phyloP scores from a whole-genome alignment of 2,797 vertebrate species.

The Argyrosomus regius region DNA sequence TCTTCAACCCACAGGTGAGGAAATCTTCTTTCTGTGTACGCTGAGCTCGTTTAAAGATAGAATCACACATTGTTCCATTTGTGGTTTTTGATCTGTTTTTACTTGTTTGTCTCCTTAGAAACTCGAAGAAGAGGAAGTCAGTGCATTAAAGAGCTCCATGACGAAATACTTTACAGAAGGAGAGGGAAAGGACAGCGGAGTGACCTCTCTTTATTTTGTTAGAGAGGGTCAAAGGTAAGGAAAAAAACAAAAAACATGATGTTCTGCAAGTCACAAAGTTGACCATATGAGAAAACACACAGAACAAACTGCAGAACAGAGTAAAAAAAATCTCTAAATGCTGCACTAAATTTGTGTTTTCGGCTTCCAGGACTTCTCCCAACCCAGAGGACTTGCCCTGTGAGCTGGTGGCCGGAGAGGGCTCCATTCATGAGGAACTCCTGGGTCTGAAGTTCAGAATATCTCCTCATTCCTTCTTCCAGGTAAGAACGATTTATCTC shows the following conservation, averaged over 20 bases:
- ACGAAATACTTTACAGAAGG: conserved; percentile 89
- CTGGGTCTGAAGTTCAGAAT: conserved; percentile 95
- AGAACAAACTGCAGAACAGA: background rate
- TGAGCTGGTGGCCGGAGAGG: conserved; percentile 92
- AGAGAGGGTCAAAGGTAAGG: conserved; percentile 94
- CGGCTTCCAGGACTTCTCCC: conserved; percentile 89
- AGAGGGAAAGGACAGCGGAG: conserved; percentile 88
- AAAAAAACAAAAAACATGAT: background rate
- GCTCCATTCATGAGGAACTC: conserved; percentile 93
- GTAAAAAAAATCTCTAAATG: background rate
- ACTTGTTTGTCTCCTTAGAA: conserved; percentile 83
- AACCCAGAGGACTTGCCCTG: conserved; percentile 92
- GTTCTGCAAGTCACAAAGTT: background rate
- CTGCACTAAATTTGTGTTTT: background rate
- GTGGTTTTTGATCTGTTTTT: background rate
- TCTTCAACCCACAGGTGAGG: conserved; percentile 96
- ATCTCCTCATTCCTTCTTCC: conserved; percentile 98
- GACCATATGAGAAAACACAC: background rate
- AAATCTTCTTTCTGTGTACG: background rate
- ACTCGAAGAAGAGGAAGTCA: conserved; percentile 88
- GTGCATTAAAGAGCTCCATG: conserved; percentile 87
- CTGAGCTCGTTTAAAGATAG: background rate
- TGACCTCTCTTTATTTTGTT: conserved; percentile 95
- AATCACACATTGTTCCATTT: background rate
- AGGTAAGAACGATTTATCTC: conserved; percentile 80